phyloP scores from a whole-genome alignment of 2,797 vertebrate genomes.

The Avahi laniger region DNA sequence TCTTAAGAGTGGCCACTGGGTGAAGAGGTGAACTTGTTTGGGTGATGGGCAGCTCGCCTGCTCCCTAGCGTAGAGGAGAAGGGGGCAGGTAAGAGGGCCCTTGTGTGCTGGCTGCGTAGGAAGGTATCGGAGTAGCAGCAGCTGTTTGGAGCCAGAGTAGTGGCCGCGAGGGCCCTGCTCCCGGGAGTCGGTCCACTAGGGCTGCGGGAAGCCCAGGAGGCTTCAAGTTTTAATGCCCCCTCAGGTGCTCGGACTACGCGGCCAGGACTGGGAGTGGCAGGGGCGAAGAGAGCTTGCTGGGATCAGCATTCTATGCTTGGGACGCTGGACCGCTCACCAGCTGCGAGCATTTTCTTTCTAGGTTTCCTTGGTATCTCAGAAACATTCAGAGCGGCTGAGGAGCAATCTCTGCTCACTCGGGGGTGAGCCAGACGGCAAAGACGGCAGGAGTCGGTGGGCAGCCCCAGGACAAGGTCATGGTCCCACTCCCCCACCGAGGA shows the following conservation, averaged over 20 bases:
- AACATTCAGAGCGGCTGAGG: background rate
- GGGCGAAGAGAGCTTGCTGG: background rate
- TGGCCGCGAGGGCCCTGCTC: background rate
- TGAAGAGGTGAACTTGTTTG: background rate
- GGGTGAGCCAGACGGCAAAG: background rate
- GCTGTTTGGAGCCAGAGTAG: background rate
- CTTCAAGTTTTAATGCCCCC: background rate
- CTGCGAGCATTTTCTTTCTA: constrained; percentile 13
- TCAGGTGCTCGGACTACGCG: background rate
- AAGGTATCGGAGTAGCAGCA: background rate
- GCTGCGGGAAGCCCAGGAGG: background rate
- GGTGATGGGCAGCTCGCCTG: background rate
- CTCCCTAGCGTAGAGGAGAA: rapidly evolving
- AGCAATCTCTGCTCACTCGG: background rate
- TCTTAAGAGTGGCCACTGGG: background rate
- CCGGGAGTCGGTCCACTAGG: background rate
- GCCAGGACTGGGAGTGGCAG: background rate
- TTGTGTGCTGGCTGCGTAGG: background rate
- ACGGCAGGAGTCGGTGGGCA: background rate
- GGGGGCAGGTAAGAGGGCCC: background rate
- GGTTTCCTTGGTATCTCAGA: constrained; percentile 16
- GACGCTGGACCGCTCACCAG: background rate
- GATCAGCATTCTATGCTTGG: background rate
- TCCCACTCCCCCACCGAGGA: background rate
- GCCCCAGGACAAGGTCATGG: background rate